Conservation (phyloP, 2,797 vertebrate species). For the Sternarchorhynchus goeldii region DNA sequence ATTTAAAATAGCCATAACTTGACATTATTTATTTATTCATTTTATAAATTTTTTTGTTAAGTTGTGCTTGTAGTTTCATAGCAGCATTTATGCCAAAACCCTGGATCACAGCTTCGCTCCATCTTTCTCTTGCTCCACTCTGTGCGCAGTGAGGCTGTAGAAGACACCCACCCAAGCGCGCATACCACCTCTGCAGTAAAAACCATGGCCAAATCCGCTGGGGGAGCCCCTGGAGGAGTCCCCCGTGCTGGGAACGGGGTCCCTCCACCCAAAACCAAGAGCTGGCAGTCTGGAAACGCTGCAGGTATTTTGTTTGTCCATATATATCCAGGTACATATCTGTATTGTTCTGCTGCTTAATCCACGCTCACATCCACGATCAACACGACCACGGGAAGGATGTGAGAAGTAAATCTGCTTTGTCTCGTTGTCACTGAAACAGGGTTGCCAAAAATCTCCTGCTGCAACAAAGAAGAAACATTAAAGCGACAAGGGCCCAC, state of each 20-base stretch:
- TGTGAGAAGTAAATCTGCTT: no score
- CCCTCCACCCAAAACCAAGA: slow-evolving; percentile 62
- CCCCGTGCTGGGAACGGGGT: slow-evolving; percentile 63
- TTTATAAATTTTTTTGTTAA: neutral
- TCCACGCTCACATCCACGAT: neutral
- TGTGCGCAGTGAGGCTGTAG: slow-evolving; percentile 72
- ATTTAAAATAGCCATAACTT: neutral
- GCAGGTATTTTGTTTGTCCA: slow-evolving; percentile 30
- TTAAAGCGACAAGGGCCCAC: neutral
- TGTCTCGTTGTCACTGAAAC: neutral
- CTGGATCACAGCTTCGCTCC: neutral
- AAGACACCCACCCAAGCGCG: slow-evolving; percentile 63
- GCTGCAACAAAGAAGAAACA: no score
- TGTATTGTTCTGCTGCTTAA: no score
- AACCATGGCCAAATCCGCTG: slow-evolving; percentile 66
- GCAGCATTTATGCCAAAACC: neutral
- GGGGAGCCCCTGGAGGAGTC: slow-evolving; percentile 58
- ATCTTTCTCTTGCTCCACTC: slow-evolving; percentile 24
- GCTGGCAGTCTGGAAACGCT: slow-evolving; percentile 30
- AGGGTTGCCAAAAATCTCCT: neutral
- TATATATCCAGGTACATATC: no score
- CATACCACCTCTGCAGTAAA: slow-evolving; percentile 66
- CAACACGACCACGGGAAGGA: neutral
- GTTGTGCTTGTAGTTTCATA: neutral
- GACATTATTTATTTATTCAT: neutral